Evolutionary conservation across 2,888 invertebrate genomes (phyloP).

Genomic region (Lycaena phlaeas): DNA sequence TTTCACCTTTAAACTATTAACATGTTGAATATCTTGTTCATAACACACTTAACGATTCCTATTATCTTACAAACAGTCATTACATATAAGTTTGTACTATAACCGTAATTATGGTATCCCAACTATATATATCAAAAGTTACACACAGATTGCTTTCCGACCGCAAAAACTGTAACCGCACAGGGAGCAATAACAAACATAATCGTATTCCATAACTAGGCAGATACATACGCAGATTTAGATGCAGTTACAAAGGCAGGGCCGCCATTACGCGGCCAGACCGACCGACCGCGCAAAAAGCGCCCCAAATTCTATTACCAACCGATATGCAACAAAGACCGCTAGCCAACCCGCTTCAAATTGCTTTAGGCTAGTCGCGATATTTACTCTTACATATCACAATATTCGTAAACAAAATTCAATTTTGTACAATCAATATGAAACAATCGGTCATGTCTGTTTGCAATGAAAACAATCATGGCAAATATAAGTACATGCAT

Average conservation of each 20-base stretch:
- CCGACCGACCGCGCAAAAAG: slow-evolving; percentile 63
- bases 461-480: no score
- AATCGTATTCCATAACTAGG: slow-evolving; percentile 34
- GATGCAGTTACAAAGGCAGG: slow-evolving; percentile 67
- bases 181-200: slow-evolving; percentile 7
- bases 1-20: no score
- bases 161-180: background rate
- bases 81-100: no score
- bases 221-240: slow-evolving; percentile 53
- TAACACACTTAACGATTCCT: no score
- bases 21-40: no score
- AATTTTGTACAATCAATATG: slow-evolving; percentile 33
- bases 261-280: slow-evolving; percentile 56
- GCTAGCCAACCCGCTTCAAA: slow-evolving; percentile 57
- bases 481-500: no score
- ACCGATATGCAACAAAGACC: slow-evolving; percentile 71
- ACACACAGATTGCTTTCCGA: background rate
- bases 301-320: slow-evolving; percentile 71
- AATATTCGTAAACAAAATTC: slow-evolving; percentile 50
- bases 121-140: background rate
- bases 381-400: slow-evolving; percentile 54
- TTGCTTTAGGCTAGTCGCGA: slow-evolving; percentile 68
- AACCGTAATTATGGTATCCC: no score
- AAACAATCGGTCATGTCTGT: slow-evolving; percentile 10
- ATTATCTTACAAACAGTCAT: no score